Conservation (phyloP, 2,888 invertebrate genomes). For the Acronicta psi region DNA sequence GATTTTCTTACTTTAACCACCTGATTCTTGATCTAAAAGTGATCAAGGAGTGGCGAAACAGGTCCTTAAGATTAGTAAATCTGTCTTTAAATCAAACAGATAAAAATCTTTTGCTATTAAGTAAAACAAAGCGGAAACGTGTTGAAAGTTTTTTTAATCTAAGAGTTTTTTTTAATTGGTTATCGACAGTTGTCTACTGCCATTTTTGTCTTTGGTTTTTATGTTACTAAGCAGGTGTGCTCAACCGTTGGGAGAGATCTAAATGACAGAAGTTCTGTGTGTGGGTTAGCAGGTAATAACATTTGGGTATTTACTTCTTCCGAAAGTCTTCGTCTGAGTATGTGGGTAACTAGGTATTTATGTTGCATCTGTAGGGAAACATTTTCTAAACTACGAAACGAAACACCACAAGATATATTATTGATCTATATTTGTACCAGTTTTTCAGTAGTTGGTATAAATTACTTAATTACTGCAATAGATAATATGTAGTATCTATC, state of each 20-base stretch:
- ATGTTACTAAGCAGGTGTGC: slow-evolving; percentile 25
- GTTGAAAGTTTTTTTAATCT: neutral
- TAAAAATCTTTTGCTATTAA: slow-evolving; percentile 7
- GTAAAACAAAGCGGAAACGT: neutral
- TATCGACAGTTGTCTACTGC: slow-evolving; percentile 31
- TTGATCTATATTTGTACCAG: too few species aligned
- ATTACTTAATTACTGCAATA: too few species aligned
- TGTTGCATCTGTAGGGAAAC: neutral
- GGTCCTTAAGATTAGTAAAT: slow-evolving; percentile 11
- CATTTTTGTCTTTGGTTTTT: slow-evolving; percentile 38
- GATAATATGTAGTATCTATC: too few species aligned
- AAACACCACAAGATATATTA: too few species aligned
- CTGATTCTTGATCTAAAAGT: slow-evolving; percentile 2
- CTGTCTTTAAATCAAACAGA: slow-evolving; percentile 3
- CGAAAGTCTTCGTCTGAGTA: neutral
- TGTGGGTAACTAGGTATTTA: too few species aligned
- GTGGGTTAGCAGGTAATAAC: slow-evolving; percentile 19
- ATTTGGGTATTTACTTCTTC: slow-evolving; percentile 10
- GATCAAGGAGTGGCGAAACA: slow-evolving; percentile 7
- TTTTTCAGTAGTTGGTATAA: too few species aligned
- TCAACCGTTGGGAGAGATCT: slow-evolving; percentile 19
- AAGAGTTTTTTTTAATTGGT: slow-evolving; percentile 8
- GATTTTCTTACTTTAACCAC: slow-evolving; percentile 5
- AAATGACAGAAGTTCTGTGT: slow-evolving; percentile 14
- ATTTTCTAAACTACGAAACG: too few species aligned